These are phyloP conservation scores for Scatophagus argus DNA, from an alignment of 2,113 vertebrate genomes.

Conservation along the genomic window DNA sequence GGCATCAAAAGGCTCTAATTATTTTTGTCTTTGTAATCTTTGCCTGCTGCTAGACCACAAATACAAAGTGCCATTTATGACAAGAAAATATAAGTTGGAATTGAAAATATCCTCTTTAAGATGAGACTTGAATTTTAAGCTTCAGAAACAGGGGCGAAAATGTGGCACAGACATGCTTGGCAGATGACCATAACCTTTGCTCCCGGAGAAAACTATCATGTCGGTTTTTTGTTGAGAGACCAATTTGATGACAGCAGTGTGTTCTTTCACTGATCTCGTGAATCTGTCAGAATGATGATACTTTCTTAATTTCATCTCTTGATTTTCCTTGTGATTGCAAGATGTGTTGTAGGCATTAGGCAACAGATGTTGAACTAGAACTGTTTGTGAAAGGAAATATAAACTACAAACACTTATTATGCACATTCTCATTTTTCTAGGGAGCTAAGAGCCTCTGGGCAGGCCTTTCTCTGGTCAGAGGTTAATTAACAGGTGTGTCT, in stretches of 20 bases:
- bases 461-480: not conserved
- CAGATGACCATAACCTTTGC: constrained; percentile 5
- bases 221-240: not conserved
- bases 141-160: not conserved
- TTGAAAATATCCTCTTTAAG: constrained; percentile 29
- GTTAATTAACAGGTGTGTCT: not conserved
- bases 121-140: not conserved
- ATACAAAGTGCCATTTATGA: constrained; percentile 44
- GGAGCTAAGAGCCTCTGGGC: not conserved
- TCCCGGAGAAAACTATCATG: not conserved
- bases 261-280: not conserved
- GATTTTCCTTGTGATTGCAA: not conserved
- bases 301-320: constrained; percentile 16
- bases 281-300: not conserved
- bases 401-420: not conserved
- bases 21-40: constrained; percentile 53
- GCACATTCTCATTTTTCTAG: not conserved
- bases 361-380: not conserved
- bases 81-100: constrained; percentile 27
- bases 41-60: not conserved
- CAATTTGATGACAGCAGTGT: not conserved
- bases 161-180: not conserved
- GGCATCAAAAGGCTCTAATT: constrained; percentile 50
- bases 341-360: not conserved
- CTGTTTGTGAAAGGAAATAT: not conserved